These are phyloP conservation scores for Ceratotherium simum DNA, from an alignment of 2,113 vertebrate species.

Conservation along the genomic window DNA sequence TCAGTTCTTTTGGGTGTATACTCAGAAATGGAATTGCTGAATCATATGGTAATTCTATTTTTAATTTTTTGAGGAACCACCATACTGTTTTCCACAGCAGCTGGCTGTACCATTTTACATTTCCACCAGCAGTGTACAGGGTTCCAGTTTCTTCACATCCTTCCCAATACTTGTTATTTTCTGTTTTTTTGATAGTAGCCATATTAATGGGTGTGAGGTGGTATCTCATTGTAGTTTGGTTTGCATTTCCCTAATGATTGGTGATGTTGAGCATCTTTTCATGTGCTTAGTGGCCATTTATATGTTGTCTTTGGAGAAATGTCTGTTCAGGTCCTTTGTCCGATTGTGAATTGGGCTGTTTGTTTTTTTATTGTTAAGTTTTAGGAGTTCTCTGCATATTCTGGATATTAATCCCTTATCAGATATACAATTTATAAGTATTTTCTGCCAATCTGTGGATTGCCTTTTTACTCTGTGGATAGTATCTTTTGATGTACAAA, in stretches of 20 bases:
- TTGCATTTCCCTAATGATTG: not conserved
- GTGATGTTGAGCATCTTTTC: not conserved
- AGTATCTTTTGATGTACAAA: not conserved
- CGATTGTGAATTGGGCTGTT: not conserved
- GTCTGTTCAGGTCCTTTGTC: not conserved
- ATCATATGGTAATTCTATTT: not conserved
- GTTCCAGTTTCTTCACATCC: not conserved
- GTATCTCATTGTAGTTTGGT: not conserved
- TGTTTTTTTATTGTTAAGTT: not conserved
- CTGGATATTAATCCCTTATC: not conserved
- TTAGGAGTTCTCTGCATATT: not conserved
- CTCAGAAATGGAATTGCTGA: not conserved
- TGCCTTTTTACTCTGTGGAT: not conserved
- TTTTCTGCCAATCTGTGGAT: not conserved
- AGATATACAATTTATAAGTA: not conserved
- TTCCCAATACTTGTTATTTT: not conserved
- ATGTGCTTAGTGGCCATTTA: not conserved
- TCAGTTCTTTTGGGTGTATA: not conserved
- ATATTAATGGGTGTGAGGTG: not conserved
- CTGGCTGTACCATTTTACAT: not conserved
- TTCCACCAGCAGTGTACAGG: not conserved
- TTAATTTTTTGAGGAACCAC: not conserved
- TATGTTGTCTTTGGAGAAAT: not conserved
- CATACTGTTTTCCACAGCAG: not conserved
- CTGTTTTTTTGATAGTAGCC: not conserved